Base-by-base conservation (phyloP, 2,797 vertebrate genomes). In the Pseudopleuronectes americanus region DNA sequence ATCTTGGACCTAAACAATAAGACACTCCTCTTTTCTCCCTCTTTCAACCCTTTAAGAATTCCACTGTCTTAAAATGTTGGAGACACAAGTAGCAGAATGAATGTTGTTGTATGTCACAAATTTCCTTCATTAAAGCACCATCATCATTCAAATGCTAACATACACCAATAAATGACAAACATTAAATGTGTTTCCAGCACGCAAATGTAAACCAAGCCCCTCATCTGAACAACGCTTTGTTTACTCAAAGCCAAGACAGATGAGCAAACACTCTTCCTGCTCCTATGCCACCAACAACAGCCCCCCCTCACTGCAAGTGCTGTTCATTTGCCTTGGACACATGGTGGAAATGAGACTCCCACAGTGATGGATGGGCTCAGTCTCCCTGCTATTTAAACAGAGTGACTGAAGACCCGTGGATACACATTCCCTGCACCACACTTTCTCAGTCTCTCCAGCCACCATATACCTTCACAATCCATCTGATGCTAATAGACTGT, bases 251-350 rank as follows among this genome's bases (percentile, higher is more conserved):
- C 61, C 45, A 74, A 82, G 77, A 80, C n/a, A 53, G 83, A 87
- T 75, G 75, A 82, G 70, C 80, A 51, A 66, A 71, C 76, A 61
- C 72, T 54, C 55, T 53, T 80, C 57, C 57, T 56, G 49, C 70
- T 57, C 14, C 66, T 72, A 59, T 56, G 67, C 69, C 58, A 54
- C 65, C 76, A 83, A 82, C 81, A 71, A 72, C 67, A 59, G 64
- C 49, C 24, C 23, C 57, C 21, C 57, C 49, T 69, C 71, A 80
- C 77, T 75, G 77, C 21, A 0, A 69, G 58, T 8, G 8, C 31
- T 76, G 75, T 89, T 89, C 78, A 90, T 91, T 91, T 91, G 83
- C 90, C 91, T 87, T 17, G 57, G 85, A 90, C 84, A 84, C 87
- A 76, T 67, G 83, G 81, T 84, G 73, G 85, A 91, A 91, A 92